Conservation (phyloP, 2,113 vertebrate species). For the Brachyistius frenatus region DNA sequence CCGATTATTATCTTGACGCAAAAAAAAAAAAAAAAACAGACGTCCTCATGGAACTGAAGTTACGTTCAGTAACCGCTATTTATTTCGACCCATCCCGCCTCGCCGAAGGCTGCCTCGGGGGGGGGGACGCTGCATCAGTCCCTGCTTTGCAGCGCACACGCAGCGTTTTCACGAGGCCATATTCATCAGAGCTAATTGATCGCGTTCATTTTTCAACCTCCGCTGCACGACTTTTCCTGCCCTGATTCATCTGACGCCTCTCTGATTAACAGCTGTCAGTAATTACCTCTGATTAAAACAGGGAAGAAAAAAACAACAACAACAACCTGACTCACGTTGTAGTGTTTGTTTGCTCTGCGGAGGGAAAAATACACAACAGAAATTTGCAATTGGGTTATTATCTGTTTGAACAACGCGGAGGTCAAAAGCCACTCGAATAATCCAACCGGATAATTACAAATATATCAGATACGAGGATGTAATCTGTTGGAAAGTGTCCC, state of each 20-base stretch:
- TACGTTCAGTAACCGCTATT: no score
- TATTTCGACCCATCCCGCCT: no score
- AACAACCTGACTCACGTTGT: not conserved
- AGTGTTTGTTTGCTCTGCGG: constrained; percentile 8
- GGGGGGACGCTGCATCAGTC: no score
- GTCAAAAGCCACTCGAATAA: not conserved
- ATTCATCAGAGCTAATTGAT: not conserved
- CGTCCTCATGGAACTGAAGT: no score
- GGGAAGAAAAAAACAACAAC: not conserved
- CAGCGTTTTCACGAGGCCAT: not conserved
- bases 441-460: not conserved
- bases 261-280: constrained; percentile 4
- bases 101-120: no score
- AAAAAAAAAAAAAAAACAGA: no score
- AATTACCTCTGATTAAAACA: constrained; percentile 31
- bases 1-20: no score
- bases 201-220: not conserved
- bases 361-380: not conserved
- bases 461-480: no score
- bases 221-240: not conserved
- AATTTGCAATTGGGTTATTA: not conserved
- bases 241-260: constrained; percentile 12
- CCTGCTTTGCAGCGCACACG: not conserved
- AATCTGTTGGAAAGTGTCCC: no score
- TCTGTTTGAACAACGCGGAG: not conserved